Conservation (phyloP, 2,797 vertebrate species). For the Chaunax sp. region DNA sequence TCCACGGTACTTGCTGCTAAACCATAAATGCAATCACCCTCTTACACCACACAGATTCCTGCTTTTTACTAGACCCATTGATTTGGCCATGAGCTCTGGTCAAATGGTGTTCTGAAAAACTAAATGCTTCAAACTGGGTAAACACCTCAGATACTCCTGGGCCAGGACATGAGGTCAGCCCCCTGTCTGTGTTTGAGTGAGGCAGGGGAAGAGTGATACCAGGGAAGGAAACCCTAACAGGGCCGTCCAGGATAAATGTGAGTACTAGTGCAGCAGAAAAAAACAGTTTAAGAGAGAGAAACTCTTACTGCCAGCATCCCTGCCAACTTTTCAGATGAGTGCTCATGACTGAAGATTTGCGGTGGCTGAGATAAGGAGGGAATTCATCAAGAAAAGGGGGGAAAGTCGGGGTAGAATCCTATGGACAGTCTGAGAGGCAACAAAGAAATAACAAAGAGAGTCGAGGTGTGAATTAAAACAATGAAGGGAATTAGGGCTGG, state of each 20-base stretch:
- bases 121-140: slow-evolving; percentile 2
- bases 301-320: slow-evolving; percentile 26
- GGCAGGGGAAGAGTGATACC: slow-evolving; percentile 9
- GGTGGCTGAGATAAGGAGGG: slow-evolving; percentile 47
- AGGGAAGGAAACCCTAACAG: slow-evolving; percentile 24
- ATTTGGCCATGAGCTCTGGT: slow-evolving; percentile 2
- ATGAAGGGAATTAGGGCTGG: slow-evolving; percentile 52
- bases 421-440: slow-evolving; percentile 22
- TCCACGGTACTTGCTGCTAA: slow-evolving; percentile 35
- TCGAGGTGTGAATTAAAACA: slow-evolving; percentile 56
- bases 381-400: slow-evolving; percentile 37
- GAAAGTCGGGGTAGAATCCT: slow-evolving; percentile 23
- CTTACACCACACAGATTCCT: background rate
- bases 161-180: slow-evolving; percentile 39
- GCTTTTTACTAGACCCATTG: background rate
- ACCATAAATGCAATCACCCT: background rate
- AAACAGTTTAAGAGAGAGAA: slow-evolving; percentile 25
- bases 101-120: slow-evolving; percentile 18
- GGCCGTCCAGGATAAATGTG: slow-evolving; percentile 35
- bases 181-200: slow-evolving; percentile 34
- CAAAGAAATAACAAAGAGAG: slow-evolving; percentile 36
- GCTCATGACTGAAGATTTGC: slow-evolving; percentile 61
- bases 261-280: slow-evolving; percentile 18
- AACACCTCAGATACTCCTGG: slow-evolving; percentile 28
- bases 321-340: slow-evolving; percentile 52